These are phyloP conservation scores for Marronus borbonicus DNA, from an alignment of 2,888 invertebrate species.

Conservation along the genomic window DNA sequence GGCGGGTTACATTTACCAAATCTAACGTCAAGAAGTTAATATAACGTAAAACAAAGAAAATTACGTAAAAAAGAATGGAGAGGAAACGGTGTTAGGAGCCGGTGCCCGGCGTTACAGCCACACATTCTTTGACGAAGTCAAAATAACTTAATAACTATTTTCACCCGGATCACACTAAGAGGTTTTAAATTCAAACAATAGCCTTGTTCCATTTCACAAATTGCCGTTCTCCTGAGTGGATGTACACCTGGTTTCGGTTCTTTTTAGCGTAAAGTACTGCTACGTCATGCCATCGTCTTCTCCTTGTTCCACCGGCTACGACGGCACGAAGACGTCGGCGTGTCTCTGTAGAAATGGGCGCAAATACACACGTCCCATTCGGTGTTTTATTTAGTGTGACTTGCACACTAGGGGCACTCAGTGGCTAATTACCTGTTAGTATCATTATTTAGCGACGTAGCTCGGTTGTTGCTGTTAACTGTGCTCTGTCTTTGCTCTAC, in stretches of 20 bases:
- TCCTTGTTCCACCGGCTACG: constrained; percentile 42
- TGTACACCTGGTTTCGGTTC: constrained; percentile 61
- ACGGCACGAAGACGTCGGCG: constrained; percentile 44
- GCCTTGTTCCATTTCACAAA: constrained; percentile 67
- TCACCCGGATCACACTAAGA: constrained; percentile 63
- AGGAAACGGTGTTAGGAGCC: constrained; percentile 1
- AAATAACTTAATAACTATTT: constrained; percentile 66
- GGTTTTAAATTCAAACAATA: constrained; percentile 66
- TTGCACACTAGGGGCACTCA: constrained; percentile 59
- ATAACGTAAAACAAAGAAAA: too few species aligned
- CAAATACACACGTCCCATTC: constrained; percentile 48
- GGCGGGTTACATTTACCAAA: too few species aligned
- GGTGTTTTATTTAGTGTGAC: constrained; percentile 59
- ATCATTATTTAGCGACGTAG: constrained; percentile 54
- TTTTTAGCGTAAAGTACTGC: constrained; percentile 32
- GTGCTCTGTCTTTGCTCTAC: background rate
- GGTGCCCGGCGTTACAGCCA: constrained; percentile 5
- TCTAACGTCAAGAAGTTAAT: too few species aligned
- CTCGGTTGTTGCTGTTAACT: constrained; percentile 29
- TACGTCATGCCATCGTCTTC: constrained; percentile 25
- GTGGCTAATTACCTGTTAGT: constrained; percentile 59
- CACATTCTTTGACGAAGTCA: constrained; percentile 55
- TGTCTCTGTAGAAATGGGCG: constrained; percentile 34
- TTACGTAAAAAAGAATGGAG: background rate
- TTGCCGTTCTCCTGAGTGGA: constrained; percentile 60